Conservation (phyloP, 64 coral and sea anemone species). For the Acropora tenuis region DNA sequence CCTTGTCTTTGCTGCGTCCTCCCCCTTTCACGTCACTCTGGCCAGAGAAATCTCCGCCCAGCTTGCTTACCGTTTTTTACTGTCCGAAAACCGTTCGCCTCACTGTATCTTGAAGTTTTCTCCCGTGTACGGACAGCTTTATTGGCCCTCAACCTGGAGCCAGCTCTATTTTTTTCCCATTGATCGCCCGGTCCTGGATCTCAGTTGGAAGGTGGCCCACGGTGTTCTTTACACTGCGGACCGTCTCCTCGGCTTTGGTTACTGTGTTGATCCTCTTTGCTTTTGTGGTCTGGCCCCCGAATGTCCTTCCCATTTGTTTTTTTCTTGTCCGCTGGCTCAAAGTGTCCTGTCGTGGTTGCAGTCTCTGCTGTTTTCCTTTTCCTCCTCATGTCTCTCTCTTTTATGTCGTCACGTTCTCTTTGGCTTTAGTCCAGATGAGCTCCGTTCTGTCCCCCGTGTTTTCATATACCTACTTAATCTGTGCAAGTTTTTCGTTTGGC, state of each 20-base stretch:
- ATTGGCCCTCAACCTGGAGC: background rate
- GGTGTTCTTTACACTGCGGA: background rate
- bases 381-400: background rate
- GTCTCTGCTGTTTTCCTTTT: background rate
- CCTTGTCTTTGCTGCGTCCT: background rate
- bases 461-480: slow-evolving; percentile 22
- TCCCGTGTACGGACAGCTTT: background rate
- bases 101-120: slow-evolving; percentile 12
- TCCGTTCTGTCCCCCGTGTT: background rate
- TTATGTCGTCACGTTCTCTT: background rate
- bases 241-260: background rate
- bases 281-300: background rate
- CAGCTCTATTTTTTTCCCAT: background rate
- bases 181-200: background rate
- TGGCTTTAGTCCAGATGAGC: slow-evolving; percentile 23
- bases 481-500: slow-evolving; percentile 29
- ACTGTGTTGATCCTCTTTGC: background rate
- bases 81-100: background rate
- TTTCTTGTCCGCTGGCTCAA: background rate
- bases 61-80: background rate
- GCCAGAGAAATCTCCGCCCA: background rate
- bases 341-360: slow-evolving; percentile 5
- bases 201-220: slow-evolving; percentile 37
- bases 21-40: background rate
- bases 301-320: slow-evolving; percentile 6